A percentile compares a stretch with the other conserved stretches of the same genome.
Evolutionary conservation across 1,140 invertebrate genomes (phyloP).

Genomic region (Eumaeus atala): DNA sequence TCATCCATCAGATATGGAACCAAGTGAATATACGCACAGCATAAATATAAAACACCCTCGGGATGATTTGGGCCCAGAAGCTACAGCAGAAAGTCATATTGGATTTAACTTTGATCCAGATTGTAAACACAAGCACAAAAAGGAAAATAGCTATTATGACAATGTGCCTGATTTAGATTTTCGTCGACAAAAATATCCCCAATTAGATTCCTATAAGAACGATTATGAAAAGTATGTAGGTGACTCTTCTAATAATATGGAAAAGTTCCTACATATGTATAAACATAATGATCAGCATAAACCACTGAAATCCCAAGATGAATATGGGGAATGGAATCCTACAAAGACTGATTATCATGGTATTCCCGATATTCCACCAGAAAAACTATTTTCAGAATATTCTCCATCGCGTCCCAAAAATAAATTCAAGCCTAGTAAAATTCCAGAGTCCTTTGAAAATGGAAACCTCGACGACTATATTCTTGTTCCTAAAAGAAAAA

Average conservation of each 20-base stretch:
- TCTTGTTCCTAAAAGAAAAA: slow-evolving; percentile 59
- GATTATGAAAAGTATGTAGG: slow-evolving; percentile 43
- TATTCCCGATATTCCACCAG: slow-evolving; percentile 39
- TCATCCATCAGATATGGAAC: slow-evolving; percentile 40
- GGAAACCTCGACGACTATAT: slow-evolving; percentile 57
- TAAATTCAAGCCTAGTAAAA: slow-evolving; percentile 48
- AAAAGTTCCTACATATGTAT: slow-evolving; percentile 37
- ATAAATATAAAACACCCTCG: slow-evolving; percentile 54
- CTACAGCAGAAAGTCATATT: slow-evolving; percentile 45
- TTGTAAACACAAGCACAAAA: slow-evolving; percentile 56
- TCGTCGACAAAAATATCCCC: slow-evolving; percentile 48
- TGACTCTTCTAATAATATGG: slow-evolving; percentile 41
- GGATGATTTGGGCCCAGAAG: slow-evolving; percentile 39
- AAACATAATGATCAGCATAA: slow-evolving; percentile 34
- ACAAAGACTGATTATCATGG: slow-evolving; percentile 42
- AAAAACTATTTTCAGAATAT: slow-evolving; percentile 47
- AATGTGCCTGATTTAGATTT: slow-evolving; percentile 40
- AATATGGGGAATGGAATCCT: slow-evolving; percentile 31
- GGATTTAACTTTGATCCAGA: slow-evolving; percentile 50
- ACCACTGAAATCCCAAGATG: slow-evolving; percentile 42
- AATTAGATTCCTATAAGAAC: slow-evolving; percentile 37
- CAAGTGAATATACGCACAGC: slow-evolving; percentile 56
- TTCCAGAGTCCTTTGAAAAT: slow-evolving; percentile 34
- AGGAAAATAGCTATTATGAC: slow-evolving; percentile 37
- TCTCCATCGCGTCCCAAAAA: slow-evolving; percentile 47